Percentiles rank a stretch among this genome's conserved stretches.
Evolutionary conservation across 2,888 invertebrate genomes (phyloP).

Genomic region (Nomada ferruginata): DNA sequence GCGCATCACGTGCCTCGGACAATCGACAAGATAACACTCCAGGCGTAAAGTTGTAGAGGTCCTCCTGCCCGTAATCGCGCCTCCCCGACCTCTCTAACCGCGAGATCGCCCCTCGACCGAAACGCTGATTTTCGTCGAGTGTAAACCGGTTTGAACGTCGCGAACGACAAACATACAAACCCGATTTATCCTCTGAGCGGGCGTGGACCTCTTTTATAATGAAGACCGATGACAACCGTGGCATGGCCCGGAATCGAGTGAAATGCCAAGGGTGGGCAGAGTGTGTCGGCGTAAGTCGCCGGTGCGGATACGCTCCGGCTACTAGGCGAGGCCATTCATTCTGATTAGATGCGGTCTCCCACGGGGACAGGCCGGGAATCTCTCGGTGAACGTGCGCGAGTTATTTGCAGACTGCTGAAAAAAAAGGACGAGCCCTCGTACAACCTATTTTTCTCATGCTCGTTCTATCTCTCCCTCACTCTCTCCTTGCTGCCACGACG

Average conservation of each 20-base stretch:
- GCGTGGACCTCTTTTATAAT: constrained; percentile 78
- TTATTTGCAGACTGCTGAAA: constrained; percentile 65
- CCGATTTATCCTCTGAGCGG: constrained; percentile 73
- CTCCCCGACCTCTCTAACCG: constrained; percentile 45
- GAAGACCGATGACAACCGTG: constrained; percentile 81
- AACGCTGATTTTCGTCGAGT: constrained; percentile 49
- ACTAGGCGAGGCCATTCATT: constrained; percentile 79
- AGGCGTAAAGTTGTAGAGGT: constrained; percentile 53
- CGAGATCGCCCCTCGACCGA: constrained; percentile 25
- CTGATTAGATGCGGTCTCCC: constrained; percentile 81
- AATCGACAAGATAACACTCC: constrained; percentile 69
- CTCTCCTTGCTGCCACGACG: constrained; percentile 8
- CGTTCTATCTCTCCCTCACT: no score
- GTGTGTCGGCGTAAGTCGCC: constrained; percentile 73
- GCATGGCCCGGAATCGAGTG: constrained; percentile 64
- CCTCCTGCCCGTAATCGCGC: constrained; percentile 26
- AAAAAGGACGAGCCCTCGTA: constrained; percentile 39
- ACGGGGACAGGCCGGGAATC: constrained; percentile 73
- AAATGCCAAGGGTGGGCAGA: constrained; percentile 54
- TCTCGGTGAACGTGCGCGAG: constrained; percentile 68
- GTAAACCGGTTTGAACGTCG: constrained; percentile 18
- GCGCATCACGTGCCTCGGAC: constrained; percentile 65
- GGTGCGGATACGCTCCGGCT: constrained; percentile 73
- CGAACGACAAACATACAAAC: constrained; percentile 70
- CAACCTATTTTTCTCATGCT: not conserved